Conservation (phyloP, 2,888 invertebrate genomes). For the Anticlea derivata region DNA sequence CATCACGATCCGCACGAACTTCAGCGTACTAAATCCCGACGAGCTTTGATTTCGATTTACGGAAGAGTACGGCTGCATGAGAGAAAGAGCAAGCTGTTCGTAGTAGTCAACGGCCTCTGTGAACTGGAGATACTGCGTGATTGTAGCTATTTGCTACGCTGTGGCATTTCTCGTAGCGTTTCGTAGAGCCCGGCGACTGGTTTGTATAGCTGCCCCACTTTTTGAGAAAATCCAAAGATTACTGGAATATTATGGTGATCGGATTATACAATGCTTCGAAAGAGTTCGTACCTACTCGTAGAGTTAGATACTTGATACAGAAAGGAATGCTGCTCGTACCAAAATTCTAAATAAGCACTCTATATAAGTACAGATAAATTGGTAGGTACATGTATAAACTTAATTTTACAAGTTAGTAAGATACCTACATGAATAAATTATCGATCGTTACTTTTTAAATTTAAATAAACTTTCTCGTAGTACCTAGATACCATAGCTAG, state of each 20-base stretch:
- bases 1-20: slow-evolving; percentile 55
- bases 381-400: too few relatives aligned
- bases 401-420: too few relatives aligned
- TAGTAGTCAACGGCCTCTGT: slow-evolving; percentile 80
- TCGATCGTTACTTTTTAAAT: too few relatives aligned
- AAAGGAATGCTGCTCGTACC: too few relatives aligned
- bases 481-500: too few relatives aligned
- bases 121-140: slow-evolving; percentile 48
- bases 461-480: too few relatives aligned
- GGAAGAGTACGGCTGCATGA: slow-evolving; percentile 73
- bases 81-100: slow-evolving; percentile 59
- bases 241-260: slow-evolving; percentile 2
- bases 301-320: not conserved
- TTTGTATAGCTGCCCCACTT: slow-evolving; percentile 19
- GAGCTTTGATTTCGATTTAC: slow-evolving; percentile 84
- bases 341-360: too few relatives aligned
- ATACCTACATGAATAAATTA: too few relatives aligned
- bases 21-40: slow-evolving; percentile 73
- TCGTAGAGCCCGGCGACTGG: slow-evolving; percentile 41
- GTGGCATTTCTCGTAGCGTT: slow-evolving; percentile 60
- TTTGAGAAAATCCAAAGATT: slow-evolving; percentile 13
- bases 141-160: slow-evolving; percentile 58
- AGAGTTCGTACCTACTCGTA: not conserved
- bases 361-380: too few relatives aligned
- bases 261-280: slow-evolving; percentile 6